Evolutionary conservation across 2,888 invertebrate genomes (phyloP).

Genomic region (Xestia xanthographa): DNA sequence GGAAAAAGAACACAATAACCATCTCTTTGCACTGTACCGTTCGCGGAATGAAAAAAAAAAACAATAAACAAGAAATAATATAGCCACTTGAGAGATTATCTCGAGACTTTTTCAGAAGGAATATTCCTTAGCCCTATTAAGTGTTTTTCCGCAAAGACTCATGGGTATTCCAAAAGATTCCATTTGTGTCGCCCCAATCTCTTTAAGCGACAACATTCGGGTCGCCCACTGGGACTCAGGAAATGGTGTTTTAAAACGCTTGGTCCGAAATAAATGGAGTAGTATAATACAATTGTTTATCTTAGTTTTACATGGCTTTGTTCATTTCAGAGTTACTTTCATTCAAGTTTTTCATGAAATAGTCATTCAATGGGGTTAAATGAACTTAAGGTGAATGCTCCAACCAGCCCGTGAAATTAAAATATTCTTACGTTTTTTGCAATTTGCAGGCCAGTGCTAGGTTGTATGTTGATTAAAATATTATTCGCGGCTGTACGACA

Average conservation of each 20-base stretch:
- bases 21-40: background rate
- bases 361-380: too few species aligned
- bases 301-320: background rate
- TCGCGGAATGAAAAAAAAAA: too few species aligned
- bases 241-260: conserved; percentile 27
- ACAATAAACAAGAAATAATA: background rate
- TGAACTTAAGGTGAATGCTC: too few species aligned
- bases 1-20: background rate
- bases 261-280: background rate
- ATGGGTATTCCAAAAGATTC: conserved; percentile 38
- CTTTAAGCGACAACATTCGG: conserved; percentile 19
- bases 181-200: conserved; percentile 34
- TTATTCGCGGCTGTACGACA: too few species aligned
- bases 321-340: background rate
- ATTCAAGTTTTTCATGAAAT: too few species aligned
- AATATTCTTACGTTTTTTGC: too few species aligned
- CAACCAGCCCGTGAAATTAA: too few species aligned
- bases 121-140: conserved; percentile 25
- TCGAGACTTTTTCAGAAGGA: background rate
- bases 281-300: conserved; percentile 1
- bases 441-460: too few species aligned
- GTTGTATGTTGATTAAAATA: too few species aligned
- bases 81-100: background rate
- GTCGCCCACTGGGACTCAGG: conserved; percentile 30
- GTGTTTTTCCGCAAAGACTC: conserved; percentile 27